Evolutionary conservation across 1,140 invertebrate species (phyloP), one percentile per base, ranked within the genome.

Genomic region (Trichogramma pretiosum): DNA sequence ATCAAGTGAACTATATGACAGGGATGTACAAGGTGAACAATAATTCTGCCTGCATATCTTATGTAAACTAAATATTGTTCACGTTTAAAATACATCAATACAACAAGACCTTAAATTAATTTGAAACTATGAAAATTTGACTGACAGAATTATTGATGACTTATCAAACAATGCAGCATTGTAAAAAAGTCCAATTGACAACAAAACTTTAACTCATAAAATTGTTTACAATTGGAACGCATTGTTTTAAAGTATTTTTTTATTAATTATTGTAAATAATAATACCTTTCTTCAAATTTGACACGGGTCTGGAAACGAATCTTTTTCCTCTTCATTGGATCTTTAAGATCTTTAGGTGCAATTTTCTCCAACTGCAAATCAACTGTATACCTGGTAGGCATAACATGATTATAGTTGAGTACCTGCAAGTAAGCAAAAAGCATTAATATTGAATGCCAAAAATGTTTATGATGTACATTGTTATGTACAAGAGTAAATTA

Each of bases 321-420:
- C 75, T 95, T 98, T 76, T 93, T 91, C 68, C 89, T 88, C 72
- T 95, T 93, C 63, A 86, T 84, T 45, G 93, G 92, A 63, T 98
- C 94, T 73, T 94, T 96, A 44, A 98, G 77, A 70, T 99, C 95
- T 73, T 95, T 95, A 55, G 86, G 82, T 22, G 79, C 74, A 53
- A 83, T 76, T 76, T 97, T 97, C 49, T 97, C 92, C 56, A 89
- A 80, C 22, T 77, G 75, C 56, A 94, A 79, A 70, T 95, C 92
- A 52, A 98, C 90, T 3, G 88, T 87, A 72, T 98, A 98, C 59
- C 95, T 83, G 28, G 96, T 99, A 46, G 96, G 96, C 89, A 99
- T 96, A 51, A 99, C 73, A 71, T 99, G 96, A 62, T 97, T 98
- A 77, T 96, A 97, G 72, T 98, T 98, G 44, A 94, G 73, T 39